Base-by-base conservation (phyloP, 2,797 vertebrate genomes). In the Pangasius larnaudii region DNA sequence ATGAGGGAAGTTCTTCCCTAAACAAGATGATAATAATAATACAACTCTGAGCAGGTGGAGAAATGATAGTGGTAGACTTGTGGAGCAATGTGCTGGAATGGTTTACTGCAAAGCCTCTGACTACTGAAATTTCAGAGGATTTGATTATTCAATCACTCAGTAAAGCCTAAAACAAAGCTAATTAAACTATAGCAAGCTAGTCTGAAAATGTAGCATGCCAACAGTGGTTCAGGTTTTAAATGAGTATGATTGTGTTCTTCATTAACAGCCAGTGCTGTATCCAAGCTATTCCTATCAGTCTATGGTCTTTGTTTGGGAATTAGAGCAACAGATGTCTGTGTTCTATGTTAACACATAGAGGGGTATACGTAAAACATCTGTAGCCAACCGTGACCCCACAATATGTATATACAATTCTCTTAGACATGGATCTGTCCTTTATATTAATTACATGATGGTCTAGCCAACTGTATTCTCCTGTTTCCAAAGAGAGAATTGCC, bases 251-350 rank as follows among this genome's bases (percentile, higher is more conserved):
- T 13, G 11, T 58, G 18, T 80, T 59, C 36, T 16, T 82, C 22
- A 42, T n/a, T 22, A 51, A 65, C 8, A 67, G 61, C 24, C 36
- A 63, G 39, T 30, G 9, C 16, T 33, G 18, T 33, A 53, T 33
- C 18, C 42, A 67, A n/a, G 24, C 61, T 67, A 77, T 74, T 74
- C 65, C 39, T 61, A 59, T 36, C 42, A 7, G 30, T 77, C 30
- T 9, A 71, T 51, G 30, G 9, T 16, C 3, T 61, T 22, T 81
- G 56, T 63, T 11, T 82, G 58, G 56, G 19, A 69, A 84, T 85
- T 65, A 49, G 84, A 74, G 33, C 53, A 90, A 61, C 77, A 89
- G 42, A 78, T 82, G 59, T 27, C 18, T 49, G 80, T 85, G 82
- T 82, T 85, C 39, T 74, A 8, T 72, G 30, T 67, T 65, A 80